Percentiles rank a stretch among this genome's conserved stretches.
Conservation (phyloP, 2,888 invertebrate genomes). For the Atethmia centrago region DNA sequence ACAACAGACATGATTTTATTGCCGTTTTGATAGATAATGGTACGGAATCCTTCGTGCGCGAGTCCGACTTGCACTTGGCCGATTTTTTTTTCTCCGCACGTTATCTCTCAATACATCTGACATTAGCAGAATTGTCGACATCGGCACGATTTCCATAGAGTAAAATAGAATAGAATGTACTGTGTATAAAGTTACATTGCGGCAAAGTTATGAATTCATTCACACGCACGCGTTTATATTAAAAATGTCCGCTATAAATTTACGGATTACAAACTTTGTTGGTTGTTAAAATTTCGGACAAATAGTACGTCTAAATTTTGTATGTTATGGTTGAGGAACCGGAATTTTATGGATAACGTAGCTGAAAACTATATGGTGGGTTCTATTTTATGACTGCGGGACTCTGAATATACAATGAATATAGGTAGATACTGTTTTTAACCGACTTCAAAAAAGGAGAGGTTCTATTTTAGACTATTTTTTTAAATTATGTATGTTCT, state of each 20-base stretch:
- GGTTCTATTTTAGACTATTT: too few species aligned
- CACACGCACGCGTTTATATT: slow-evolving; percentile 56
- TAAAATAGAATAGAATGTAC: too few species aligned
- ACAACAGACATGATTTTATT: too few species aligned
- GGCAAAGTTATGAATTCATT: slow-evolving; percentile 57
- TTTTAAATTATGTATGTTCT: too few species aligned
- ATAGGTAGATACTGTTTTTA: not conserved
- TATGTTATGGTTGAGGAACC: slow-evolving; percentile 11
- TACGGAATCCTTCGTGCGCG: too few species aligned
- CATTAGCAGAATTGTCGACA: too few species aligned
- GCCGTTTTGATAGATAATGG: too few species aligned
- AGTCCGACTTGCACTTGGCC: too few species aligned
- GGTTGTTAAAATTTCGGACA: slow-evolving; percentile 54
- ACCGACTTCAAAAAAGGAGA: too few species aligned
- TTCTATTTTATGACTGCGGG: slow-evolving; percentile 32
- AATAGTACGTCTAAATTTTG: slow-evolving; percentile 39
- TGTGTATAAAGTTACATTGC: slow-evolving; percentile 8
- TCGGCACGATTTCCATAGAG: too few species aligned
- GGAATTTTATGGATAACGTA: slow-evolving; percentile 46
- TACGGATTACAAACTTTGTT: slow-evolving; percentile 63
- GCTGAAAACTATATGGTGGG: slow-evolving; percentile 40
- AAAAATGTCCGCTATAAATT: slow-evolving; percentile 65
- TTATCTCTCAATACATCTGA: too few species aligned
- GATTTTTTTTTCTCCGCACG: too few species aligned
- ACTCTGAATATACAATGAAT: not conserved